Conservation (phyloP, 2,797 vertebrate genomes). For the Chanos chanos region DNA sequence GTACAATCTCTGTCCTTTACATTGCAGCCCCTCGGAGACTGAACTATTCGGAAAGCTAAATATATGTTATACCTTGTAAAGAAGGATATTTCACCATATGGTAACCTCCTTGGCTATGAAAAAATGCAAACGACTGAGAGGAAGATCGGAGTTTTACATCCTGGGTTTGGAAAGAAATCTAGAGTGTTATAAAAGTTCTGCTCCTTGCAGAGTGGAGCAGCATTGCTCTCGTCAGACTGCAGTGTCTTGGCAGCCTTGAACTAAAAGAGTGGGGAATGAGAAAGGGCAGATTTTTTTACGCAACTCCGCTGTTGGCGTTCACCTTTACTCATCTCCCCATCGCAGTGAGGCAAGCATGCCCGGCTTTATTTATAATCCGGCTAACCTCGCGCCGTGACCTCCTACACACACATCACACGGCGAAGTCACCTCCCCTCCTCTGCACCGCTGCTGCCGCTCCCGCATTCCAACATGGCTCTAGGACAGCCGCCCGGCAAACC, state of each 20-base stretch:
- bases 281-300: slow-evolving; percentile 57
- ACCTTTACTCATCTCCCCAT: slow-evolving; percentile 65
- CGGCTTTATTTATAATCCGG: slow-evolving; percentile 79
- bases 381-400: slow-evolving; percentile 69
- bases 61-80: background rate
- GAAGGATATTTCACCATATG: background rate
- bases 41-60: slow-evolving; percentile 5
- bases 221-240: slow-evolving; percentile 34
- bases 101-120: background rate
- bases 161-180: slow-evolving; percentile 3
- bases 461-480: slow-evolving; percentile 78
- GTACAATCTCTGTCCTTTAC: background rate
- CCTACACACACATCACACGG: slow-evolving; percentile 71
- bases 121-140: background rate
- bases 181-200: too few species aligned
- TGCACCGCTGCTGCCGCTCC: slow-evolving; percentile 65
- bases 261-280: slow-evolving; percentile 55
- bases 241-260: slow-evolving; percentile 63
- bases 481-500: slow-evolving; percentile 70
- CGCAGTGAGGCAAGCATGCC: slow-evolving; percentile 59
- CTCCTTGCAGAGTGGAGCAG: background rate
- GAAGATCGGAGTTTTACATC: slow-evolving; percentile 1
- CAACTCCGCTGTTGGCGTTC: slow-evolving; percentile 65
- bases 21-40: background rate
- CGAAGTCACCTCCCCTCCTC: slow-evolving; percentile 67